phyloP scores from a whole-genome alignment of 2,113 vertebrate species.

The Syrmaticus mikado region DNA sequence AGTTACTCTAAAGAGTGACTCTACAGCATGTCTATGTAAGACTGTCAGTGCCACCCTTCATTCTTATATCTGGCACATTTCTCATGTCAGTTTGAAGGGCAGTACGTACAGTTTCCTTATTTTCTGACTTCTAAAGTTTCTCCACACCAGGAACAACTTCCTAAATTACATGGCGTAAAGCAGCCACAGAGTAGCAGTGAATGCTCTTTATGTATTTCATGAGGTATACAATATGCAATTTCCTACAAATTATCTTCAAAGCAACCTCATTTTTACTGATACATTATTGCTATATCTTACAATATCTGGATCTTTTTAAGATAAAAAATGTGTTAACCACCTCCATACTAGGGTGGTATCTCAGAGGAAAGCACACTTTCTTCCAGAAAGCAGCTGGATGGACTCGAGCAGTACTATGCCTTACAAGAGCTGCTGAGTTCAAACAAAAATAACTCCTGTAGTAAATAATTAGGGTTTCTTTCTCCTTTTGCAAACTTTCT shows the following conservation, averaged over 20 bases:
- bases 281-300: neutral
- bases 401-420: neutral
- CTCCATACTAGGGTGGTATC: neutral
- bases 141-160: neutral
- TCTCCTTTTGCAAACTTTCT: neutral
- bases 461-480: neutral
- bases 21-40: neutral
- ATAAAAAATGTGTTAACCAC: neutral
- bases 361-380: neutral
- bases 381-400: neutral
- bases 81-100: neutral
- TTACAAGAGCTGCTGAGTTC: neutral
- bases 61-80: neutral
- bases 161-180: neutral
- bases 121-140: neutral
- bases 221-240: neutral
- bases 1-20: neutral
- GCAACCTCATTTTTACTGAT: neutral
- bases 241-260: neutral
- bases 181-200: neutral
- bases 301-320: neutral
- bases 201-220: neutral
- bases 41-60: neutral
- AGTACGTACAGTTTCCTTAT: neutral
- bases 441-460: constrained; percentile 13